Evolutionary conservation across 2,797 vertebrate genomes (phyloP).

Genomic region (Gambelia wislizenii): DNA sequence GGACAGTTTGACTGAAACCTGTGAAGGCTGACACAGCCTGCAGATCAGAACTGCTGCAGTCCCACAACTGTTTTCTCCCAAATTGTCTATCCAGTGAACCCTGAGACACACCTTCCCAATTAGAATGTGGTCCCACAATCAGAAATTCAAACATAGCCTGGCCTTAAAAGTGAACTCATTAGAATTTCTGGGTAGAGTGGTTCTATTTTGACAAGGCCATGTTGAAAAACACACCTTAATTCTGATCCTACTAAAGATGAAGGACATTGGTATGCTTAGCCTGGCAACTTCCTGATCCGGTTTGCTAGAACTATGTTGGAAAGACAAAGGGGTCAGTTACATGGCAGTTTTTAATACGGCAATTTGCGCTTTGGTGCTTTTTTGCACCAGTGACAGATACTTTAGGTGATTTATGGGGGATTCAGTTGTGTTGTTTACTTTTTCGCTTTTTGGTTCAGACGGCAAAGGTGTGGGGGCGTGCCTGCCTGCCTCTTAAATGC

Average conservation of each 20-base stretch:
- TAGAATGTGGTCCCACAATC: background rate
- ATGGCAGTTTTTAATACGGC: too few relatives aligned
- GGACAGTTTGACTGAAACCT: background rate
- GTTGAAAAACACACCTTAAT: background rate
- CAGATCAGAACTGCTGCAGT: background rate
- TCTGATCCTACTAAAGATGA: background rate
- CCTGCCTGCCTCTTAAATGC: too few relatives aligned
- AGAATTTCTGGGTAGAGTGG: background rate
- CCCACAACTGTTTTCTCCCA: background rate
- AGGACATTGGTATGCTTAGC: constrained; percentile 36
- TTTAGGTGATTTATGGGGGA: too few relatives aligned
- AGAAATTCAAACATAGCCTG: background rate
- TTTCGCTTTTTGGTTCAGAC: too few relatives aligned
- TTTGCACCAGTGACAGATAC: too few relatives aligned
- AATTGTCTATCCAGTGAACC: background rate
- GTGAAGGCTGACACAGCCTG: background rate
- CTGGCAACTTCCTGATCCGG: background rate
- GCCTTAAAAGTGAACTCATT: background rate
- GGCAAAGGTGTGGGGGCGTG: too few relatives aligned
- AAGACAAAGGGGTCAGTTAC: too few relatives aligned
- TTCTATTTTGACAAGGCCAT: background rate
- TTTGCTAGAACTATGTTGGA: constrained; percentile 54
- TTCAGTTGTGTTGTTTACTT: too few relatives aligned
- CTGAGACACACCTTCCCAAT: background rate
- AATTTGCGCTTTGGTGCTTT: too few relatives aligned